Conservation (phyloP, 1,140 invertebrate genomes). For the Coptotermes formosanus region DNA sequence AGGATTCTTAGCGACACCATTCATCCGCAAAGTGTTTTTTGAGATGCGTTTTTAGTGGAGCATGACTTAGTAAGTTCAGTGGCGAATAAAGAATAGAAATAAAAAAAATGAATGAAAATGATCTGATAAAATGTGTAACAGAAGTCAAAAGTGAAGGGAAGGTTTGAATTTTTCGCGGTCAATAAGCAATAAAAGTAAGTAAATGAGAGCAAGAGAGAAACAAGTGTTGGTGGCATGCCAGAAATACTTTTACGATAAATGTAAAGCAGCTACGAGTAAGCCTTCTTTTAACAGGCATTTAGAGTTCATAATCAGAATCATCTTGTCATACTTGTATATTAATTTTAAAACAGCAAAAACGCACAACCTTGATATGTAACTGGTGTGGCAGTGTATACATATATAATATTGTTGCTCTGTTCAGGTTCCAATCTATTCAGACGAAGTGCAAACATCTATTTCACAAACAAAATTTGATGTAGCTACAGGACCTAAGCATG, state of each 20-base stretch:
- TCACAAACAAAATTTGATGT: no score
- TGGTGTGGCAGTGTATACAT: no score
- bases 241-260: neutral
- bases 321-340: no score
- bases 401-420: no score
- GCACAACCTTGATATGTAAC: no score
- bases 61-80: slow-evolving; percentile 13
- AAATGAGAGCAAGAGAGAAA: neutral
- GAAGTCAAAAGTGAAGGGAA: slow-evolving; percentile 9
- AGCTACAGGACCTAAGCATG: no score
- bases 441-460: no score
- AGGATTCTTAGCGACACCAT: neutral
- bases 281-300: no score
- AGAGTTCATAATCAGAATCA: no score
- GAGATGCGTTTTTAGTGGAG: slow-evolving; percentile 20
- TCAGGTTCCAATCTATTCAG: no score
- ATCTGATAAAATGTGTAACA: slow-evolving; percentile 7
- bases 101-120: slow-evolving; percentile 13
- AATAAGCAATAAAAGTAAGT: neutral
- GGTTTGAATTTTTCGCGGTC: neutral
- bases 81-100: neutral
- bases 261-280: neutral
- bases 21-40: neutral
- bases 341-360: no score
- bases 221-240: neutral